Evolutionary conservation across 2,113 vertebrate species (phyloP).

Genomic region (Misgurnus anguillicaudatus): DNA sequence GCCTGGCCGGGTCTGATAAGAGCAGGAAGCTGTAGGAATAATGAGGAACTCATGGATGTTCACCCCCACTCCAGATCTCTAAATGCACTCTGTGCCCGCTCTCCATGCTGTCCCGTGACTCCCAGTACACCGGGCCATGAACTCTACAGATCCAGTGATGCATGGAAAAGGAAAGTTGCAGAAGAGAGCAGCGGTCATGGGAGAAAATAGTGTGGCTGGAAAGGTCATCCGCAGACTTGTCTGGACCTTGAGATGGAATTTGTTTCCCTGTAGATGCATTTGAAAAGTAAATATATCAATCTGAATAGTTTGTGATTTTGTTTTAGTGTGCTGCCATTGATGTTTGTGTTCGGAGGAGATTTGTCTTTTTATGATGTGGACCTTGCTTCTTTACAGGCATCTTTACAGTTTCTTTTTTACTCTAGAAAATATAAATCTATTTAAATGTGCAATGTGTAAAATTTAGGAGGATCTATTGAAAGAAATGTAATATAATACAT

Average conservation of each 20-base stretch:
- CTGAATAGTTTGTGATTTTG: too few species aligned
- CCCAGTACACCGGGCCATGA: neutral
- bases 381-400: too few species aligned
- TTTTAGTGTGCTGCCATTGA: neutral
- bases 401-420: too few species aligned
- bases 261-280: neutral
- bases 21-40: constrained; percentile 34
- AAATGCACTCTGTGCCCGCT: constrained; percentile 19
- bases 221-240: neutral
- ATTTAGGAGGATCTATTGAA: too few species aligned
- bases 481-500: too few species aligned
- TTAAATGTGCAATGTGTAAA: too few species aligned
- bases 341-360: too few species aligned
- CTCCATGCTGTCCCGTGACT: neutral
- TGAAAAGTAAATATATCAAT: neutral
- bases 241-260: neutral
- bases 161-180: too few species aligned
- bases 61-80: constrained; percentile 11
- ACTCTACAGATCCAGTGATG: too few species aligned
- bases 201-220: neutral
- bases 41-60: constrained; percentile 13
- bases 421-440: too few species aligned
- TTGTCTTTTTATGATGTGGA: too few species aligned
- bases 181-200: constrained; percentile 6
- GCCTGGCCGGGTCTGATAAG: constrained; percentile 61